Evolutionary conservation across 1,140 invertebrate genomes (phyloP).

Genomic region (Helicoverpa zea): DNA sequence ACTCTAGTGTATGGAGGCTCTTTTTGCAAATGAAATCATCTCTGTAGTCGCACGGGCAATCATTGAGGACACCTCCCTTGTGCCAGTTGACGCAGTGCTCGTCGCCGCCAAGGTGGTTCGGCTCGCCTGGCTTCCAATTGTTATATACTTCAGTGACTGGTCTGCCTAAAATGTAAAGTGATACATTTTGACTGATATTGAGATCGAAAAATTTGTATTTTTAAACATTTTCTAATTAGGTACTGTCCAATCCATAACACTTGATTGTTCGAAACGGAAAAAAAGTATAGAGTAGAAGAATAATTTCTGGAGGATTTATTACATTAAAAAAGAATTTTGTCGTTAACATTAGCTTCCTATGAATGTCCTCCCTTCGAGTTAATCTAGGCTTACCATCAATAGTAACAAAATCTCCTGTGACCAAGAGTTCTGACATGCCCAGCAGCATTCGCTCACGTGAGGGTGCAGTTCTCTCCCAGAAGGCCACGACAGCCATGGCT

Average conservation of each 20-base stretch:
- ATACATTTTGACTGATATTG: too few species aligned
- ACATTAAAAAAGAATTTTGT: too few species aligned
- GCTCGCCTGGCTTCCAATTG: not conserved
- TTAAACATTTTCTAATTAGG: too few species aligned
- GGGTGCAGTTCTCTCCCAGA: conserved; percentile 66
- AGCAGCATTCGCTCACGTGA: conserved; percentile 61
- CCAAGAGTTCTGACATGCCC: conserved; percentile 68
- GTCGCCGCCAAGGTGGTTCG: not conserved
- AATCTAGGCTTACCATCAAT: conserved; percentile 61
- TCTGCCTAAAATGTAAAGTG: not conserved
- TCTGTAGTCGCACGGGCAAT: not conserved
- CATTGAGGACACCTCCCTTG: not conserved
- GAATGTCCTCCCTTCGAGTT: too few species aligned
- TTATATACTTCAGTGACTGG: not conserved
- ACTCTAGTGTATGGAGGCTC: not conserved
- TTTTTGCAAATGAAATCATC: not conserved
- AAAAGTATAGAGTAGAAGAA: not conserved
- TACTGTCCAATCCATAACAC: too few species aligned
- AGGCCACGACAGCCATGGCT: conserved; percentile 56
- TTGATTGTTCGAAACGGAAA: not conserved
- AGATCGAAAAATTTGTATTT: too few species aligned
- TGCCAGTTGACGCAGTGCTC: not conserved
- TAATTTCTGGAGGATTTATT: too few species aligned
- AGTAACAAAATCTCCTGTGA: conserved; percentile 72
- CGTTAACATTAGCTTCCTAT: too few species aligned